Conservation (phyloP, 2,888 invertebrate genomes). For the Chalcosyrphus nemorum region DNA sequence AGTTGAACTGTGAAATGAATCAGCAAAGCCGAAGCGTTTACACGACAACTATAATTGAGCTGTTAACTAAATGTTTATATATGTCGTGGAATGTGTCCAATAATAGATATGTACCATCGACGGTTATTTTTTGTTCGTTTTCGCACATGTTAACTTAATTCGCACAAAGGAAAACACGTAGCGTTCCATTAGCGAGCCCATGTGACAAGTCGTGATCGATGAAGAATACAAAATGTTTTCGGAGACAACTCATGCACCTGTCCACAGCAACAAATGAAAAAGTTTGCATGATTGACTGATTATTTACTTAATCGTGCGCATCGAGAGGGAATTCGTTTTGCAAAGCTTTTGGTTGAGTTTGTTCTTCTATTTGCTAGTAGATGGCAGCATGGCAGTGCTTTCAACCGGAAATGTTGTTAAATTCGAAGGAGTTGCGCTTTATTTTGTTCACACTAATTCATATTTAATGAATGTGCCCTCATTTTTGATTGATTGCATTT, state of each 20-base stretch:
- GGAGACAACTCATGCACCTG: constrained; percentile 36
- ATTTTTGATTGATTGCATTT: constrained; percentile 51
- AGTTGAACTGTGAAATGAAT: not conserved
- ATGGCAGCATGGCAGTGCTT: constrained; percentile 18
- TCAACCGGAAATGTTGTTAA: not conserved
- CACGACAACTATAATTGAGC: constrained; percentile 31
- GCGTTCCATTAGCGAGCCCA: constrained; percentile 49
- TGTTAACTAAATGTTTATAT: constrained; percentile 36
- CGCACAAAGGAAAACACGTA: constrained; percentile 23
- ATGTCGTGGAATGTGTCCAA: constrained; percentile 4
- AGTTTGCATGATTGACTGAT: constrained; percentile 11
- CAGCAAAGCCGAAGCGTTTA: not conserved
- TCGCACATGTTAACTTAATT: constrained; percentile 53
- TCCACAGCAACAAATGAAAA: not conserved
- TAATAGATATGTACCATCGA: constrained; percentile 22
- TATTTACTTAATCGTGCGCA: constrained; percentile 43
- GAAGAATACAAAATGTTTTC: constrained; percentile 8
- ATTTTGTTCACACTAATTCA: constrained; percentile 9
- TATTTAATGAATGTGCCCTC: constrained; percentile 22
- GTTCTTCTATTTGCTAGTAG: constrained; percentile 35
- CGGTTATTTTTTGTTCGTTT: not conserved
- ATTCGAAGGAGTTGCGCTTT: constrained; percentile 5
- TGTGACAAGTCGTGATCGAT: constrained; percentile 46
- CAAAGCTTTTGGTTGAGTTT: not conserved
- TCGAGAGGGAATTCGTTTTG: not conserved